These are phyloP conservation scores for Ochropacha duplaris DNA, from an alignment of 2,888 invertebrate genomes.

Conservation along the genomic window DNA sequence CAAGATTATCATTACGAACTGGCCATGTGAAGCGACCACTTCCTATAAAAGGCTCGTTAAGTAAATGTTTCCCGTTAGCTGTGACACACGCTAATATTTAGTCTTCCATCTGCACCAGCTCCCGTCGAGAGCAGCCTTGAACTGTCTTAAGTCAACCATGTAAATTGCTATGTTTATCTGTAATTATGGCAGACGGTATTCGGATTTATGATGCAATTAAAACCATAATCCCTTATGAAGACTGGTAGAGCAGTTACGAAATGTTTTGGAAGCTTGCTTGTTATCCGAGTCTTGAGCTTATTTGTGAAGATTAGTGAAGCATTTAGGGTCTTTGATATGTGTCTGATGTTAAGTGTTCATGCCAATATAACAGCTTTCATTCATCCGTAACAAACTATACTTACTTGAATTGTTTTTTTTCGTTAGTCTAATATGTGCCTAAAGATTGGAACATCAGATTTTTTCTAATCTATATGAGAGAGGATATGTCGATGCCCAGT, in stretches of 20 bases:
- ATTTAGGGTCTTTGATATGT: no score
- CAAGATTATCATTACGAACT: constrained; percentile 35
- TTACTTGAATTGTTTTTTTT: no score
- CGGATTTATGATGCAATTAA: constrained; percentile 57
- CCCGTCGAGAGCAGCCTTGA: constrained; percentile 11
- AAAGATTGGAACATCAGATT: no score
- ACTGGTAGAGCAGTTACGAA: constrained; percentile 38
- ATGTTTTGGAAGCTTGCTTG: constrained; percentile 37
- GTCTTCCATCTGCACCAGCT: constrained; percentile 31
- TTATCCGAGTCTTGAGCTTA: constrained; percentile 16
- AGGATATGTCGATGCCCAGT: background rate
- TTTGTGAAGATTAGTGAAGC: background rate
- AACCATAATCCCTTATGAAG: constrained; percentile 39
- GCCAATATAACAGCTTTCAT: no score
- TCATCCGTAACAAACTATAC: no score
- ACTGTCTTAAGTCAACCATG: constrained; percentile 33
- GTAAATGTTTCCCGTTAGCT: constrained; percentile 57
- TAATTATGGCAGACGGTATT: constrained; percentile 51
- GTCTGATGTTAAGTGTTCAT: background rate
- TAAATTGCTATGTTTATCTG: constrained; percentile 52
- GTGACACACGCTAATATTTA: constrained; percentile 54
- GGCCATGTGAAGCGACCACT: constrained; percentile 41
- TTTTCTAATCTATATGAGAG: no score
- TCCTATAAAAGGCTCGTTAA: constrained; percentile 54
- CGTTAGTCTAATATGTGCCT: no score